Evolutionary conservation across 2,888 invertebrate genomes (phyloP).

Genomic region (Xestia rhomboidea): DNA sequence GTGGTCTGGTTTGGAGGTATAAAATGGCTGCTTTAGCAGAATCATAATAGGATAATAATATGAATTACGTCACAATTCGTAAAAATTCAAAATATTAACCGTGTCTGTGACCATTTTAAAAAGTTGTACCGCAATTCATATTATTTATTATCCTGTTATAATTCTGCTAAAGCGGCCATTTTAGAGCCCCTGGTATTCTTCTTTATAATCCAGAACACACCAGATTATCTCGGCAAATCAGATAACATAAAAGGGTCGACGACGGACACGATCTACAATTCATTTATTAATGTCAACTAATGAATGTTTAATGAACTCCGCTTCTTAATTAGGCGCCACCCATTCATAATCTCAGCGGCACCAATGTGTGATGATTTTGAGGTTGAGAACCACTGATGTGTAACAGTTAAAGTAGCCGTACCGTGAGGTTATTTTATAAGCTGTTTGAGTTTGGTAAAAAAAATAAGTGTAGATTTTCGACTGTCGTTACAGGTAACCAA

Average conservation of each 20-base stretch:
- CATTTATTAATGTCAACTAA: constrained; percentile 54
- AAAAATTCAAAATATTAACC: no score
- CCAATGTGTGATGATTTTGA: constrained; percentile 54
- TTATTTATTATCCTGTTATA: no score
- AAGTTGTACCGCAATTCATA: no score
- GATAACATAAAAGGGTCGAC: constrained; percentile 37
- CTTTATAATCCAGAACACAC: no score
- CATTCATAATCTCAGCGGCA: constrained; percentile 58
- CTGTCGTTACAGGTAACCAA: background rate
- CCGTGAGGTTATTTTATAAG: no score
- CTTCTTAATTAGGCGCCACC: constrained; percentile 56
- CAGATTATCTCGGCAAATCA: constrained; percentile 35
- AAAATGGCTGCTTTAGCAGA: no score
- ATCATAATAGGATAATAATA: no score
- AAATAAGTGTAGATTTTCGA: background rate
- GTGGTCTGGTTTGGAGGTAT: no score
- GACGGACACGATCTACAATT: constrained; percentile 24
- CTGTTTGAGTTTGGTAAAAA: background rate
- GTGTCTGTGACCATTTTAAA: no score
- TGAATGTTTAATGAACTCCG: constrained; percentile 57
- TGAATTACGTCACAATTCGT: no score
- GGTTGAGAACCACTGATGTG: constrained; percentile 48
- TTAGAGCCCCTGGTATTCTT: no score
- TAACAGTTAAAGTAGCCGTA: constrained; percentile 22
- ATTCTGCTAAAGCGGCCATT: no score